phyloP scores from a whole-genome alignment of 1,140 invertebrate genomes.

The Stratiolaelaps scimitus region DNA sequence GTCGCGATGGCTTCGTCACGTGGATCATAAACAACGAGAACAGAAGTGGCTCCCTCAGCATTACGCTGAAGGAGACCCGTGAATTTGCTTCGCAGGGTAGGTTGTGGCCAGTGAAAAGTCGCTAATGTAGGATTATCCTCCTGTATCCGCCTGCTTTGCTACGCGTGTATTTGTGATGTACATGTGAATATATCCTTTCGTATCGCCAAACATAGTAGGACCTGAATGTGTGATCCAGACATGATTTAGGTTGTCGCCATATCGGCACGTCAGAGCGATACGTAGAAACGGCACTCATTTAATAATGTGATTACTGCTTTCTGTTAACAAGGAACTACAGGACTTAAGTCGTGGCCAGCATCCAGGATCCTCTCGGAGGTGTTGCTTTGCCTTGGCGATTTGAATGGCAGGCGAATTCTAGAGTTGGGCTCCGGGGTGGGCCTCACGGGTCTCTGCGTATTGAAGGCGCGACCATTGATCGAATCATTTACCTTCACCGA shows the following conservation, averaged over 20 bases:
- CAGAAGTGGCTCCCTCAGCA: too few relatives aligned
- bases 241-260: neutral
- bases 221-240: too few relatives aligned
- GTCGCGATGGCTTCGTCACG: neutral
- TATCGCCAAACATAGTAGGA: too few relatives aligned
- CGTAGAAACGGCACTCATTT: neutral
- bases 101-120: too few relatives aligned
- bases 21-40: neutral
- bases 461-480: neutral
- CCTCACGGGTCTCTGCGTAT: neutral
- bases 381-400: neutral
- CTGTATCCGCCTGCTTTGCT: too few relatives aligned
- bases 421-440: conserved; percentile 14
- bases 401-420: neutral
- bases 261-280: neutral
- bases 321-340: neutral
- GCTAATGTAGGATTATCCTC: too few relatives aligned
- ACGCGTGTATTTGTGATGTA: too few relatives aligned
- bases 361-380: conserved; percentile 10
- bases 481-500: conserved; percentile 18
- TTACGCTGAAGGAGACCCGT: conserved; percentile 6
- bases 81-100: conserved; percentile 12
- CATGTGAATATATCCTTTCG: too few relatives aligned
- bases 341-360: neutral
- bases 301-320: neutral